Percentiles rank a stretch among this genome's conserved stretches.
Conservation (phyloP, 1,140 invertebrate genomes). For the Nylanderia fulva region DNA sequence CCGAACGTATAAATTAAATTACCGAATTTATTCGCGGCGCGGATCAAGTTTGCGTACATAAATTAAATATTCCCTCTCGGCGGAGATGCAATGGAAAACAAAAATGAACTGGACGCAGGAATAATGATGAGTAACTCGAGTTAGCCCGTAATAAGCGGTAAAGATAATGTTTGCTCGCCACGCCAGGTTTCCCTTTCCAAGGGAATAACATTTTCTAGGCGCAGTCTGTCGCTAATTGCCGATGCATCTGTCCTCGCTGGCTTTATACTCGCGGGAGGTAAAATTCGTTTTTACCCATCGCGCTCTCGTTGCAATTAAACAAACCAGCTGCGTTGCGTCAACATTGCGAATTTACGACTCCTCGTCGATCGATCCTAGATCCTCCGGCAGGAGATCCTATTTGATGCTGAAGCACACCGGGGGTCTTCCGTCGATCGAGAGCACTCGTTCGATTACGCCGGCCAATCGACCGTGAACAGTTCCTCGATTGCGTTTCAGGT, state of each 20-base stretch:
- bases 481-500: slow-evolving; percentile 54
- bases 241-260: slow-evolving; percentile 63
- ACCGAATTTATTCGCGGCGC: slow-evolving; percentile 13
- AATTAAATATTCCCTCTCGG: slow-evolving; percentile 38
- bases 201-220: slow-evolving; percentile 63
- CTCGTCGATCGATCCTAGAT: slow-evolving; percentile 29
- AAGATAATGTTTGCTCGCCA: slow-evolving; percentile 38
- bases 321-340: slow-evolving; percentile 4
- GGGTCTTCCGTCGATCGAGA: slow-evolving; percentile 31
- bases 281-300: background rate
- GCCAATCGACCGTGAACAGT: slow-evolving; percentile 69
- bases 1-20: slow-evolving; percentile 20
- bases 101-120: slow-evolving; percentile 28
- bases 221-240: slow-evolving; percentile 70
- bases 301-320: slow-evolving; percentile 61
- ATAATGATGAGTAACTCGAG: slow-evolving; percentile 29
- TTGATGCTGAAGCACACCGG: slow-evolving; percentile 54
- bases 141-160: slow-evolving; percentile 53
- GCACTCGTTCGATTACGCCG: slow-evolving; percentile 63
- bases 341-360: background rate
- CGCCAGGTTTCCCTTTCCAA: slow-evolving; percentile 10
- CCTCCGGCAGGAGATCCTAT: slow-evolving; percentile 51
- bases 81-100: slow-evolving; percentile 2
- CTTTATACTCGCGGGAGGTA: slow-evolving; percentile 43
- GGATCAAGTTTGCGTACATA: background rate